These are phyloP conservation scores for Psittacula echo DNA, from an alignment of 2,797 vertebrate species.

Conservation along the genomic window DNA sequence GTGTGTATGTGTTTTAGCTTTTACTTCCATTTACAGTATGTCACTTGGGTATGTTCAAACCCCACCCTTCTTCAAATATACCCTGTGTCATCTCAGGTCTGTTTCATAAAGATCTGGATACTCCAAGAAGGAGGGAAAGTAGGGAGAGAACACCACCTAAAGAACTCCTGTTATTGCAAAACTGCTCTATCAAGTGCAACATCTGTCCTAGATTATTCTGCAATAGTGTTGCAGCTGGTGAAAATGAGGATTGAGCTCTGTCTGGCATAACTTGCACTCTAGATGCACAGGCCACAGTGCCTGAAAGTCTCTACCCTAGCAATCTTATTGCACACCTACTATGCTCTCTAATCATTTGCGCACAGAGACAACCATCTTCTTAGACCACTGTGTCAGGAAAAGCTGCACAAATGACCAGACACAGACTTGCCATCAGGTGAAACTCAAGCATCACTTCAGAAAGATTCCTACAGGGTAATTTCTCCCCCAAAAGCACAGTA, in stretches of 20 bases:
- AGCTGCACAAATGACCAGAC: background rate
- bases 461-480: background rate
- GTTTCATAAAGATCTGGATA: background rate
- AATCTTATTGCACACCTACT: background rate
- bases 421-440: background rate
- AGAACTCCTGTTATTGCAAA: background rate
- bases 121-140: background rate
- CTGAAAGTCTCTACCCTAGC: background rate
- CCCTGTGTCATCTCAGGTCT: background rate
- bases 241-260: background rate
- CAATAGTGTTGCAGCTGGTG: background rate
- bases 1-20: background rate
- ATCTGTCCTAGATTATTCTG: background rate
- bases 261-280: background rate
- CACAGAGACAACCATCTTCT: background rate
- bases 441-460: background rate
- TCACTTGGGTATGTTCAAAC: background rate
- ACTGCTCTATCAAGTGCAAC: background rate
- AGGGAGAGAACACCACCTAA: background rate
- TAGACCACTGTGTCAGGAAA: background rate
- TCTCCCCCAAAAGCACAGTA: background rate
- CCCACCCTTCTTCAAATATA: background rate
- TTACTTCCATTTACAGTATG: background rate
- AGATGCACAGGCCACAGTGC: rapidly evolving
- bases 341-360: background rate